Evolutionary conservation across 1,140 invertebrate species (phyloP).

Genomic region (Sycophila sp.): DNA sequence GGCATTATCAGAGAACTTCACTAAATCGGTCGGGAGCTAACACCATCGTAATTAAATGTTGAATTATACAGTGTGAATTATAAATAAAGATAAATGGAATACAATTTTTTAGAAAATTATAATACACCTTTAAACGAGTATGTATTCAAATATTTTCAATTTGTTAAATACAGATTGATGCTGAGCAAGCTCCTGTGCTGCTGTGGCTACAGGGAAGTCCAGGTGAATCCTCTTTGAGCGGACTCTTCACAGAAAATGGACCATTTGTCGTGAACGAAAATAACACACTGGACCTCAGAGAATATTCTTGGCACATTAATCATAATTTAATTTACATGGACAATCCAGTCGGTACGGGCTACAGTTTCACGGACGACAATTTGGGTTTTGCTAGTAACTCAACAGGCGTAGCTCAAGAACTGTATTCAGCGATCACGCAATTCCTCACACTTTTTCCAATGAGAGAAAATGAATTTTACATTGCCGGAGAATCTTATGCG

Average conservation of each 20-base stretch:
- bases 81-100: no score
- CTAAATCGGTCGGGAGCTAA: no score
- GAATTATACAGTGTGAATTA: no score
- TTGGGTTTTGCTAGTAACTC: conserved; percentile 73
- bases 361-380: conserved; percentile 76
- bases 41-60: no score
- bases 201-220: conserved; percentile 90
- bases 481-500: conserved; percentile 88
- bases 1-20: no score
- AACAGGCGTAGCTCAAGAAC: conserved; percentile 73
- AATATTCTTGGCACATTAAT: conserved; percentile 78
- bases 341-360: conserved; percentile 86
- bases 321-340: conserved; percentile 86
- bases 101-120: no score
- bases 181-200: conserved; percentile 74
- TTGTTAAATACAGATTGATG: conserved; percentile 49
- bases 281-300: conserved; percentile 69
- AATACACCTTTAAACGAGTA: no score
- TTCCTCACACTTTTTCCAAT: conserved; percentile 80
- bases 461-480: conserved; percentile 75
- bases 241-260: conserved; percentile 84
- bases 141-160: no score
- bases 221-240: conserved; percentile 81
- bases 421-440: conserved; percentile 74
- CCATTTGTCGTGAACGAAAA: conserved; percentile 74